Percentiles rank a stretch among this genome's conserved stretches.
Conservation (phyloP, 37 sponge, comb jelly and placozoan genomes). For the Halichondria panicea region DNA sequence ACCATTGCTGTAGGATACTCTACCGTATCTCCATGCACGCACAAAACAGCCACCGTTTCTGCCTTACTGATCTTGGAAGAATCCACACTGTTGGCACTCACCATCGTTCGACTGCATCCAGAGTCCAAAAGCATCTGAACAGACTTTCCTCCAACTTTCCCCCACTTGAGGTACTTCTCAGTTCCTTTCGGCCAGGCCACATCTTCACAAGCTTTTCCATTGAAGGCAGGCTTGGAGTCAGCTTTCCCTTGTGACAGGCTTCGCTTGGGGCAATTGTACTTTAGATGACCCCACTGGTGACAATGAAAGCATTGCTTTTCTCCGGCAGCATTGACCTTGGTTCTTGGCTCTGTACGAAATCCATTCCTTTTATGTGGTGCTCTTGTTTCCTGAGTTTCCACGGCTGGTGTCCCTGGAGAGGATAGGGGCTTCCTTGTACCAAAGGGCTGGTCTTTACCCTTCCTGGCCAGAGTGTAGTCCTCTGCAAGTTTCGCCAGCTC, state of each 20-base stretch:
- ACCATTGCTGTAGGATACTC: slow-evolving; percentile 25
- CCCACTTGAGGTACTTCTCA: slow-evolving; percentile 11
- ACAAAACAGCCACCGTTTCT: not conserved
- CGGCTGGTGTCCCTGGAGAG: not conserved
- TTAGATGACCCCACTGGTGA: slow-evolving; percentile 11
- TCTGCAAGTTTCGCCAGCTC: slow-evolving; percentile 25
- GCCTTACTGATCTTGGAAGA: not conserved
- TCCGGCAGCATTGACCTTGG: not conserved
- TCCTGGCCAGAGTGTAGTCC: slow-evolving; percentile 20
- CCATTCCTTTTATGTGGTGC: not conserved
- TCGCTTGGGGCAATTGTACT: slow-evolving; percentile 19
- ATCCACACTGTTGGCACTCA: not conserved
- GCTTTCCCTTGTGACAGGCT: too few relatives aligned
- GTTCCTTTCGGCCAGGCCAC: slow-evolving; percentile 12
- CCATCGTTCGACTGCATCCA: slow-evolving; percentile 17
- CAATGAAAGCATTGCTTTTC: slow-evolving; percentile 25
- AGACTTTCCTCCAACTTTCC: slow-evolving; percentile 11
- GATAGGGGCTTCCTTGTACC: not conserved
- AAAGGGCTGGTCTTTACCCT: not conserved
- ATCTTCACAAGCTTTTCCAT: not conserved
- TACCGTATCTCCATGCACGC: slow-evolving; percentile 25
- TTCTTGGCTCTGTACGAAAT: not conserved
- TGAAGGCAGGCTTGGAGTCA: too few relatives aligned
- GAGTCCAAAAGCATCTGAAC: slow-evolving; percentile 37
- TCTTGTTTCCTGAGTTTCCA: not conserved